A percentile compares a stretch with the other conserved stretches of the same genome.
Evolutionary conservation across 1,140 invertebrate species (phyloP).

Genomic region (Phocides pigmalion): DNA sequence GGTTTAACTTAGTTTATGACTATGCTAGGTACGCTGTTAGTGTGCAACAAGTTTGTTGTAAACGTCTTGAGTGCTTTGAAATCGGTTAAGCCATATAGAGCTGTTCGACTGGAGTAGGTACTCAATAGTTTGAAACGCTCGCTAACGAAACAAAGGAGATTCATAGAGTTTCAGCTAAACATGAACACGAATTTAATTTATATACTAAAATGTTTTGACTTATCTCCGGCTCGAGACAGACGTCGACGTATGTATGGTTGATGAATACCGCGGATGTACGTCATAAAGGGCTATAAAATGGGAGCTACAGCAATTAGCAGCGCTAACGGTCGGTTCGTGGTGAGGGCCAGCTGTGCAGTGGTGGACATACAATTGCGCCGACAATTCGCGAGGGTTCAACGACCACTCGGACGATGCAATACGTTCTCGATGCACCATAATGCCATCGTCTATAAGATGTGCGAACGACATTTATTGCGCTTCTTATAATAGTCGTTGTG

Average conservation of each 20-base stretch:
- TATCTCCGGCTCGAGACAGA: conserved; percentile 21
- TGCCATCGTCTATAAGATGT: conserved; percentile 24
- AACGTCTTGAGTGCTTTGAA: conserved; percentile 79
- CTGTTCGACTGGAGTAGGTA: conserved; percentile 52
- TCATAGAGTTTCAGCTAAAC: conserved; percentile 25
- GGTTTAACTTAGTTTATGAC: conserved; percentile 79
- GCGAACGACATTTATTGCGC: conserved; percentile 1
- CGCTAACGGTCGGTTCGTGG: conserved; percentile 48
- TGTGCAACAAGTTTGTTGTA: conserved; percentile 78
- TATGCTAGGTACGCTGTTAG: conserved; percentile 72
- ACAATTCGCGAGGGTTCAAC: conserved; percentile 66
- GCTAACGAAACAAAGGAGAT: conserved; percentile 43
- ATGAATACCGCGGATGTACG: conserved; percentile 45
- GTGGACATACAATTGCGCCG: conserved; percentile 58
- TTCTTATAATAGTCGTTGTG: not conserved
- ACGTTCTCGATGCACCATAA: conserved; percentile 36
- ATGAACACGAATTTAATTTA: conserved; percentile 18
- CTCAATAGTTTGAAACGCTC: conserved; percentile 46
- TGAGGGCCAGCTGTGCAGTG: conserved; percentile 56
- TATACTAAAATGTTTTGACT: not conserved
- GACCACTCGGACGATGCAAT: conserved; percentile 49
- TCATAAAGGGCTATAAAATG: conserved; percentile 61
- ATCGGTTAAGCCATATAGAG: conserved; percentile 71
- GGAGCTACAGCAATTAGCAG: conserved; percentile 62
- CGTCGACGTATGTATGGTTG: conserved; percentile 26